phyloP scores from a whole-genome alignment of 2,888 invertebrate species.

The Acronicta aceris region DNA sequence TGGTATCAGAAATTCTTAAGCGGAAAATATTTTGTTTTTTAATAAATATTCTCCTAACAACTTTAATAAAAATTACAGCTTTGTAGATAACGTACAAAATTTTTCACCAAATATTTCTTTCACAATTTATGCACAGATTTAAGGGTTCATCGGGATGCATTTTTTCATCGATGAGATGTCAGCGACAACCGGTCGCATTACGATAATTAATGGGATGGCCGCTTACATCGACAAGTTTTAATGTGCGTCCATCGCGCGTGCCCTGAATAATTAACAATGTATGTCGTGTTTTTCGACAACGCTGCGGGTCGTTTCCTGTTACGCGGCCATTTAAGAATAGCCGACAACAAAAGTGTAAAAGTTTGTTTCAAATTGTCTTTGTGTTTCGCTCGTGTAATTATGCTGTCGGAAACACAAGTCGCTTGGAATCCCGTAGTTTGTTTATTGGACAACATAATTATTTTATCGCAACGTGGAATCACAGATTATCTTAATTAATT shows the following conservation, averaged over 20 bases:
- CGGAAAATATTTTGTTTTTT: not conserved
- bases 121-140: no score
- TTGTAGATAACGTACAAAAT: not conserved
- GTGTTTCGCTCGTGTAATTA: constrained; percentile 30
- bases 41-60: not conserved
- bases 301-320: constrained; percentile 2
- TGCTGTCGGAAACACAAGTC: constrained; percentile 24
- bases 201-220: constrained; percentile 62
- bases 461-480: constrained; percentile 6
- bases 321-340: constrained; percentile 27
- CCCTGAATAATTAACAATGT: constrained; percentile 55
- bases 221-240: constrained; percentile 64
- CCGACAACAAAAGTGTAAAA: constrained; percentile 14
- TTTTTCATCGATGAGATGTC: not conserved
- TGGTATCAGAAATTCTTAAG: not conserved
- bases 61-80: not conserved
- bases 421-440: constrained; percentile 14
- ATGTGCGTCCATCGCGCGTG: constrained; percentile 58
- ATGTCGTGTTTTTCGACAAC: constrained; percentile 32
- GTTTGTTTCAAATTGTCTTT: constrained; percentile 28
- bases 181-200: constrained; percentile 12
- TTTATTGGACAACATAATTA: constrained; percentile 2
- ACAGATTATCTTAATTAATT: constrained; percentile 11
- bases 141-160: not conserved
- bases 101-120: no score